These are phyloP conservation scores for Synergus japonicus DNA, from an alignment of 2,888 invertebrate genomes.

Conservation along the genomic window DNA sequence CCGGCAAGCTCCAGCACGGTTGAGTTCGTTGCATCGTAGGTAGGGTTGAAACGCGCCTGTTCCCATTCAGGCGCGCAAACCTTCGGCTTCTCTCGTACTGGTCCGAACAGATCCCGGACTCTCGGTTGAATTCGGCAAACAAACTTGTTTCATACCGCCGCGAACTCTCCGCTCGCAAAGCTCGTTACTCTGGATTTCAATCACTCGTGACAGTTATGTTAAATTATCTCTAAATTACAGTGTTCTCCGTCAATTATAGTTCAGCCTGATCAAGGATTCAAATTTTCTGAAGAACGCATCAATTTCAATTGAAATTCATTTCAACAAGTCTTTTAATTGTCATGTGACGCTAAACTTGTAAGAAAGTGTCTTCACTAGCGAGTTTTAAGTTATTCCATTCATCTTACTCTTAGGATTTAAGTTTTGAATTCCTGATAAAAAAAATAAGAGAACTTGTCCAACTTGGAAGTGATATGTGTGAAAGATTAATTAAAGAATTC, in stretches of 20 bases:
- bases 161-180: slow-evolving; percentile 35
- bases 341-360: too few species aligned
- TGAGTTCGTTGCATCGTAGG: neutral
- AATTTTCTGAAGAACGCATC: neutral
- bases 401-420: too few species aligned
- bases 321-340: too few species aligned
- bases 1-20: slow-evolving; percentile 1
- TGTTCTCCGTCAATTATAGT: neutral
- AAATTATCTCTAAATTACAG: too few species aligned
- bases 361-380: too few species aligned
- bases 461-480: too few species aligned
- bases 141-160: slow-evolving; percentile 36
- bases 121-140: slow-evolving; percentile 35
- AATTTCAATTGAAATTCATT: too few species aligned
- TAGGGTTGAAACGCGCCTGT: slow-evolving; percentile 5
- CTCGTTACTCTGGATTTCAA: slow-evolving; percentile 1
- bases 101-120: slow-evolving; percentile 37
- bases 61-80: slow-evolving; percentile 23
- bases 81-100: slow-evolving; percentile 37
- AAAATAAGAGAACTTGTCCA: too few species aligned
- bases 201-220: neutral
- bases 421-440: too few species aligned
- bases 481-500: neutral
- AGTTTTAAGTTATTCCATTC: too few species aligned
- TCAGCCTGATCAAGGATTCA: neutral